phyloP scores from a whole-genome alignment of 1,140 invertebrate species.

The Cyclina sinensis region DNA sequence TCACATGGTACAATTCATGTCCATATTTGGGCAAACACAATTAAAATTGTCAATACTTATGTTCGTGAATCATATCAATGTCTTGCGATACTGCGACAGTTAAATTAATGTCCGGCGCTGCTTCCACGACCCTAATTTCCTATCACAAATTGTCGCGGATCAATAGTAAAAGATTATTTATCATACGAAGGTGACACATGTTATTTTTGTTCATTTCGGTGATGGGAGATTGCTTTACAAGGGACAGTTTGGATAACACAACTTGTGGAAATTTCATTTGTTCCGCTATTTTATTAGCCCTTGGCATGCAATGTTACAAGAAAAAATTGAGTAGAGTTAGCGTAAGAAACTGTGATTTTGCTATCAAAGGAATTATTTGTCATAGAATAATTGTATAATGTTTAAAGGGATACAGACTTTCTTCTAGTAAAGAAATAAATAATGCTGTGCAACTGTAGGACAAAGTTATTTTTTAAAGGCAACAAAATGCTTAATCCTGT shows the following conservation, averaged over 20 bases:
- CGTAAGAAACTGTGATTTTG: not conserved
- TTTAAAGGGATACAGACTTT: no score
- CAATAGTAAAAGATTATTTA: conserved; percentile 62
- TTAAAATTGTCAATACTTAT: conserved; percentile 71
- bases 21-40: conserved; percentile 67
- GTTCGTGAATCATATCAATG: conserved; percentile 63
- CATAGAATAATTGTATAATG: conserved; percentile 21
- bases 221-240: conserved; percentile 32
- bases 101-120: conserved; percentile 66
- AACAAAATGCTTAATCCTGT: no score
- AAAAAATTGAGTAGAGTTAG: not conserved
- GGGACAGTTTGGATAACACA: conserved; percentile 58
- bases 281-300: conserved; percentile 59
- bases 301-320: conserved; percentile 49
- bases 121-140: conserved; percentile 61
- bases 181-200: conserved; percentile 67
- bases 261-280: conserved; percentile 66
- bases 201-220: conserved; percentile 65
- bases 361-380: conserved; percentile 29
- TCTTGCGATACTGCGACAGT: conserved; percentile 56
- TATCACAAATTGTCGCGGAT: conserved; percentile 61
- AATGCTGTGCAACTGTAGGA: no score
- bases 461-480: no score
- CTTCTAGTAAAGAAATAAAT: no score
- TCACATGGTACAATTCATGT: conserved; percentile 56